These are phyloP conservation scores for Sinelater perroti DNA, from an alignment of 2,888 invertebrate species.

Conservation along the genomic window DNA sequence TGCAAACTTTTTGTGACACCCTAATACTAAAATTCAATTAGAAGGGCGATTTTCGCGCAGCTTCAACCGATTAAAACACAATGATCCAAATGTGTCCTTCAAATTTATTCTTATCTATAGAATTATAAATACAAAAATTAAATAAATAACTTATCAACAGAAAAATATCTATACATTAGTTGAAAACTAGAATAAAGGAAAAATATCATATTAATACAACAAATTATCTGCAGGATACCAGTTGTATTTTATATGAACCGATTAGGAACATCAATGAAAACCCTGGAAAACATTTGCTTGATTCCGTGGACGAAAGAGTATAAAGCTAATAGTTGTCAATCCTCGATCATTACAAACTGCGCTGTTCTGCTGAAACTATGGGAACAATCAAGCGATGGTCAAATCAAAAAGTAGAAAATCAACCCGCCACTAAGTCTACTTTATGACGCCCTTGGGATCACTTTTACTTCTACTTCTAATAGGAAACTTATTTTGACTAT, in stretches of 20 bases:
- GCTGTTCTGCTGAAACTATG: too few relatives aligned
- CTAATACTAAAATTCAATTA: too few relatives aligned
- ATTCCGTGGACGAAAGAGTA: constrained; percentile 22
- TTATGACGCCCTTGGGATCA: constrained; percentile 36
- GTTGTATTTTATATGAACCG: constrained; percentile 15
- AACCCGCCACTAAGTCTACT: constrained; percentile 19
- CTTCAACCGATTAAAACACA: too few relatives aligned
- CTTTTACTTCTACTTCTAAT: constrained; percentile 57
- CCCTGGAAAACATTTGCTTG: constrained; percentile 30
- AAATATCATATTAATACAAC: constrained; percentile 13
- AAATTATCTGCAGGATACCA: constrained; percentile 3
- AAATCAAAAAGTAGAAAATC: constrained; percentile 18
- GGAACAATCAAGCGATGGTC: constrained; percentile 8
- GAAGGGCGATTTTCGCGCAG: too few relatives aligned
- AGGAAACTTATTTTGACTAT: constrained; percentile 69
- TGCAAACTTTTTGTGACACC: too few relatives aligned
- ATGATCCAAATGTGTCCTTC: too few relatives aligned
- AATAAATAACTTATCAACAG: constrained; percentile 32
- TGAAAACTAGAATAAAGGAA: constrained; percentile 20
- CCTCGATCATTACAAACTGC: too few relatives aligned
- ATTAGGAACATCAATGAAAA: constrained; percentile 34
- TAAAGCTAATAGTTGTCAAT: constrained; percentile 23
- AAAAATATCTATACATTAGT: constrained; percentile 23
- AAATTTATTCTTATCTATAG: constrained; percentile 27
- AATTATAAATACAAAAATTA: constrained; percentile 32